Percentiles rank a stretch among this genome's conserved stretches.
Evolutionary conservation across 1,140 invertebrate species (phyloP).

Genomic region (Neodiprion virginianus): DNA sequence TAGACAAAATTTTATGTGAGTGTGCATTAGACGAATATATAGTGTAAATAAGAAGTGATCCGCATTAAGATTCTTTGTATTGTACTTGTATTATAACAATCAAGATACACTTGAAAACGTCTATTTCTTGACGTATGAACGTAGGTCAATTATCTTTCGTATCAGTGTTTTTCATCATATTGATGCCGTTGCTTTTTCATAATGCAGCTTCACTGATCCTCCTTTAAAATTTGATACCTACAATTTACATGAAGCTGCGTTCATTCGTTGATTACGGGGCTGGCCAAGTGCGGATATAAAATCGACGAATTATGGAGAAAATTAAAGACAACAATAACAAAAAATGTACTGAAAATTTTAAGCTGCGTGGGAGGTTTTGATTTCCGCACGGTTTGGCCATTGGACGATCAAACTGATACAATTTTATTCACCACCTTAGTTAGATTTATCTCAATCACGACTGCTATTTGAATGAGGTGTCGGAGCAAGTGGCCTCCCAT

Average conservation of each 20-base stretch:
- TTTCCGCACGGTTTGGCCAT: too few relatives aligned
- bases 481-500: neutral
- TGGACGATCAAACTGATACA: too few relatives aligned
- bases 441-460: neutral
- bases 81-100: slow-evolving; percentile 3
- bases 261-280: neutral
- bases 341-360: neutral
- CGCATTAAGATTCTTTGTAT: neutral
- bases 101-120: neutral
- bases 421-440: neutral
- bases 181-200: too few relatives aligned
- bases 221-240: neutral
- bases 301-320: too few relatives aligned
- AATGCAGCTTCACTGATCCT: neutral
- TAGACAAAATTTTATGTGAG: slow-evolving; percentile 6
- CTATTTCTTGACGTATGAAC: neutral
- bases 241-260: neutral
- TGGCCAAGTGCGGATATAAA: neutral
- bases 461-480: neutral
- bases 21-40: neutral
- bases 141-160: neutral
- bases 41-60: neutral
- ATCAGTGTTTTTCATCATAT: too few relatives aligned
- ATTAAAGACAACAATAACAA: neutral
- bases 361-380: neutral